These are phyloP conservation scores for Clarias platycephalus DNA, from an alignment of 2,797 vertebrate species.

Conservation along the genomic window DNA sequence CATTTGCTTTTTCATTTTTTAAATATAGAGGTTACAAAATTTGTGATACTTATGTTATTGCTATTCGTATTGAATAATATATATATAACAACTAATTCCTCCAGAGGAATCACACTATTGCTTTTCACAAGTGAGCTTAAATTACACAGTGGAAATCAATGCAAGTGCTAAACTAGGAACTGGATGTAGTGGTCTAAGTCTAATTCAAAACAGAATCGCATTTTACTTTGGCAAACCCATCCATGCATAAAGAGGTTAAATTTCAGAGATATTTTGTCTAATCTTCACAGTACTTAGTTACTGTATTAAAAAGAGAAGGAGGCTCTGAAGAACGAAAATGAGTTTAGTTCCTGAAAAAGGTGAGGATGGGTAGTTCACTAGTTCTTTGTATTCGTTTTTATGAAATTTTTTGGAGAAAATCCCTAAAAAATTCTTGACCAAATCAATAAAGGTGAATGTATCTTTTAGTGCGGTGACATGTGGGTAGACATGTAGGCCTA, in stretches of 20 bases:
- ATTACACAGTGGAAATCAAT: constrained; percentile 1
- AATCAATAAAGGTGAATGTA: background rate
- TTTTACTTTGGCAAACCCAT: background rate
- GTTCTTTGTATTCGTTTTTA: background rate
- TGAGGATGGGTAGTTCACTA: background rate
- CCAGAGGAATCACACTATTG: background rate
- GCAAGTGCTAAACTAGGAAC: constrained; percentile 1
- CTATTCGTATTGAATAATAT: background rate
- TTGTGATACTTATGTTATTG: background rate
- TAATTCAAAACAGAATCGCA: background rate
- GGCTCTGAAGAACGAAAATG: background rate
- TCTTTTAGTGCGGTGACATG: background rate
- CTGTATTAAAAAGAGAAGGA: background rate
- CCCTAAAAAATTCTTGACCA: background rate
- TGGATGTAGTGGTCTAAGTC: background rate
- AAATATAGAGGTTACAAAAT: background rate
- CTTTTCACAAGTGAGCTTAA: background rate
- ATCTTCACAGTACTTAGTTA: background rate
- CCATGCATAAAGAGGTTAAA: background rate
- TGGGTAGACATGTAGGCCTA: background rate
- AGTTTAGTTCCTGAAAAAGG: background rate
- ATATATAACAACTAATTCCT: background rate
- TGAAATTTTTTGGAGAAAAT: background rate
- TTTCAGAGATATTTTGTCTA: background rate
- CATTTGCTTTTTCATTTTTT: background rate